These are phyloP conservation scores for Nothura maculosa DNA, from an alignment of 2,797 vertebrate genomes.

Conservation along the genomic window DNA sequence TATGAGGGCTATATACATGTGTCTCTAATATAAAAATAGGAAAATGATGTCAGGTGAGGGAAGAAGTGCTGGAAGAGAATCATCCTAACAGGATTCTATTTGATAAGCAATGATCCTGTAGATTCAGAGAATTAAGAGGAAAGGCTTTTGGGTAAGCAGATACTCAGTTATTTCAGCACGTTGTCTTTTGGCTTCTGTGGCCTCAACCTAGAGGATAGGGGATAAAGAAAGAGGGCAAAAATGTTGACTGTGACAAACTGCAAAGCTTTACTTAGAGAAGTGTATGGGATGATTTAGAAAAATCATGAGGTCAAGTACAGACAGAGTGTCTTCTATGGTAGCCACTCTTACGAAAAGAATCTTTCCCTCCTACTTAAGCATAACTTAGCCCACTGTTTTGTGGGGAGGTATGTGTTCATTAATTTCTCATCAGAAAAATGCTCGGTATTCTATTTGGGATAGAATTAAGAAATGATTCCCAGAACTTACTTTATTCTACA, in stretches of 20 bases:
- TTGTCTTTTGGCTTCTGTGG: neutral
- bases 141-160: neutral
- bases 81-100: neutral
- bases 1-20: rapidly evolving
- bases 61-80: neutral
- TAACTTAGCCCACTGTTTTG: neutral
- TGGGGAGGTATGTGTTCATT: neutral
- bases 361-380: neutral
- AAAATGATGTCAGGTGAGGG: neutral
- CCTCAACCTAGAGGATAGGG: neutral
- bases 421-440: neutral
- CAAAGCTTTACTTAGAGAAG: neutral
- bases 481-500: neutral
- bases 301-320: neutral
- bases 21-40: neutral
- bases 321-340: neutral
- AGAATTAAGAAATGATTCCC: neutral
- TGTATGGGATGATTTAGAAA: neutral
- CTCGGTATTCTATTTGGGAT: neutral
- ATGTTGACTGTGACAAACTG: neutral
- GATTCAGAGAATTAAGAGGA: neutral
- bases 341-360: neutral
- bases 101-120: neutral
- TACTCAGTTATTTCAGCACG: neutral
- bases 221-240: neutral